Evolutionary conservation across 2,113 vertebrate species (phyloP).

Genomic region (Anguilla rostrata): DNA sequence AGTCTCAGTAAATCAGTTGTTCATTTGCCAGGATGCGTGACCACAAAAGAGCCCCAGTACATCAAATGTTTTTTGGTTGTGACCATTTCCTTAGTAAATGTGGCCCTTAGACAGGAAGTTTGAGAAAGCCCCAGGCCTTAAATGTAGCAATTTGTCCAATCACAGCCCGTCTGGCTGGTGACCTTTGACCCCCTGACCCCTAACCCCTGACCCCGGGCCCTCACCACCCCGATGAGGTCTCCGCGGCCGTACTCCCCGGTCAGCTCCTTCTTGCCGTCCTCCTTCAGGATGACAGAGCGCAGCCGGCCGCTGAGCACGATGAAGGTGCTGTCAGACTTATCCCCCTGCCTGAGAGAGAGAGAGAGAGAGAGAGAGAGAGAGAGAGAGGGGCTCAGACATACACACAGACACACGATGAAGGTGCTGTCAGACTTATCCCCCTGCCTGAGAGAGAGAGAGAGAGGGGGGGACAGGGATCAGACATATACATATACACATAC

Average conservation of each 20-base stretch:
- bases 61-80: no score
- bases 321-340: conserved; percentile 91
- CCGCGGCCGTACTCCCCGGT: conserved; percentile 89
- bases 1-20: no score
- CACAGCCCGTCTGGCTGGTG: background rate
- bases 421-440: conserved; percentile 92
- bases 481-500: no score
- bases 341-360: conserved; percentile 76
- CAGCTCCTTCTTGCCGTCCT: conserved; percentile 90
- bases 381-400: background rate
- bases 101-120: no score
- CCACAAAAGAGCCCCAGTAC: no score
- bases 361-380: conserved; percentile 15
- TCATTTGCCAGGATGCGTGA: no score
- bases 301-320: conserved; percentile 91
- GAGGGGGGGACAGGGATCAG: no score
- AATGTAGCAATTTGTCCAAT: no score
- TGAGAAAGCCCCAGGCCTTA: no score
- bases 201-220: conserved; percentile 34
- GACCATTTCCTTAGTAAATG: no score
- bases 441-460: conserved; percentile 80
- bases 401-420: conserved; percentile 65
- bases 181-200: background rate
- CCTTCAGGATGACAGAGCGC: conserved; percentile 87
- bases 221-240: conserved; percentile 92